These are phyloP conservation scores for Falcunculus frontatus DNA, from an alignment of 2,113 vertebrate species.

Conservation along the genomic window DNA sequence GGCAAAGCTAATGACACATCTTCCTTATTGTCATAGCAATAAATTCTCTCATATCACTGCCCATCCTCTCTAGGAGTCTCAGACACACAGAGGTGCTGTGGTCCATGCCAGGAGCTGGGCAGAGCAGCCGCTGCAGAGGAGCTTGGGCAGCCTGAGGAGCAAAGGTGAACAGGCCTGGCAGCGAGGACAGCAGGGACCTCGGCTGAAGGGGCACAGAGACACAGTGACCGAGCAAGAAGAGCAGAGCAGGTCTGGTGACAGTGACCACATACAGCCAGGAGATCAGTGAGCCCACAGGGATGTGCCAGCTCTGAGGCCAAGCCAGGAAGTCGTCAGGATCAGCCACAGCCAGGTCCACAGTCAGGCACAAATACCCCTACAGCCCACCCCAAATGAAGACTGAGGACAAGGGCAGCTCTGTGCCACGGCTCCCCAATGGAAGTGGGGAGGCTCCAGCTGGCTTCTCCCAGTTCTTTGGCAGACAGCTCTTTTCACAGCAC, in stretches of 20 bases:
- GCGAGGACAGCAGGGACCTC: background rate
- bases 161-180: background rate
- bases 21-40: background rate
- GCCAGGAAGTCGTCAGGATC: background rate
- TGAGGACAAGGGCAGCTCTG: background rate
- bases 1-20: background rate
- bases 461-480: background rate
- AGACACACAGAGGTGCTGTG: background rate
- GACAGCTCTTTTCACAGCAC: background rate
- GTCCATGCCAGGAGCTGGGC: background rate
- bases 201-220: background rate
- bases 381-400: background rate
- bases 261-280: background rate
- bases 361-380: background rate
- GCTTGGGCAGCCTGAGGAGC: background rate
- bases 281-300: background rate
- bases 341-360: background rate
- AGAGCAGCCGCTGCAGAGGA: background rate
- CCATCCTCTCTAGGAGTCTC: background rate
- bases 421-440: background rate
- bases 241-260: background rate
- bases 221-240: background rate
- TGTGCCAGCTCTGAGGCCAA: background rate
- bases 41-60: rapidly evolving
- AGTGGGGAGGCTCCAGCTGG: background rate